Evolutionary conservation across 2,888 invertebrate species (phyloP).

Genomic region (Escarpia spicata): DNA sequence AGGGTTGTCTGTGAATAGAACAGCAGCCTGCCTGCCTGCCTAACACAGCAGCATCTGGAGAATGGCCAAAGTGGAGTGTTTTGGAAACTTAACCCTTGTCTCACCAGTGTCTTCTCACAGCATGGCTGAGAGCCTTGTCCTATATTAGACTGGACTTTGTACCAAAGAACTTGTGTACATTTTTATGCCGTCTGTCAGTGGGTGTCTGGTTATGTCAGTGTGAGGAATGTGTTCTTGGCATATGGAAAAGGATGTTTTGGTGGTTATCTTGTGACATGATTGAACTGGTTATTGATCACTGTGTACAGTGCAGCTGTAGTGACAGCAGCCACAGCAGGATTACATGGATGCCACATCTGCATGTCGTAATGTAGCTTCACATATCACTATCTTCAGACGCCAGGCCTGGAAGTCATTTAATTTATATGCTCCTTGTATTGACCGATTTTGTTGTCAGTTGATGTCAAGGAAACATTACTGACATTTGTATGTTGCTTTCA

Average conservation of each 20-base stretch:
- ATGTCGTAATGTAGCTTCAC: not conserved
- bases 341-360: not conserved
- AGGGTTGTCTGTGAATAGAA: not conserved
- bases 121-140: not conserved
- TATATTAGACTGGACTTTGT: not conserved
- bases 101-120: not conserved
- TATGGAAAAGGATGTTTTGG: not conserved
- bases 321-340: not conserved
- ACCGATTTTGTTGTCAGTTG: not conserved
- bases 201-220: not conserved
- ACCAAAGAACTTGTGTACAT: constrained; percentile 2
- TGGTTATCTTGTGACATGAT: not conserved
- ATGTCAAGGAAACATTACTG: not conserved
- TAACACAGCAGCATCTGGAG: not conserved
- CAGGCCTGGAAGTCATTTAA: not conserved
- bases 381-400: not conserved
- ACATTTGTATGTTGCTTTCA: too few relatives aligned
- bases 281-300: not conserved
- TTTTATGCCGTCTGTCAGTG: not conserved
- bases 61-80: not conserved
- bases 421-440: not conserved
- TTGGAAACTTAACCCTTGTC: not conserved
- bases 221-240: not conserved
- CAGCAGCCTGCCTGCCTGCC: not conserved
- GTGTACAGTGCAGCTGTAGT: not conserved